Evolutionary conservation across 2,113 vertebrate species (phyloP), one percentile per base, ranked within the genome.

Genomic region (Tupaia tana): DNA sequence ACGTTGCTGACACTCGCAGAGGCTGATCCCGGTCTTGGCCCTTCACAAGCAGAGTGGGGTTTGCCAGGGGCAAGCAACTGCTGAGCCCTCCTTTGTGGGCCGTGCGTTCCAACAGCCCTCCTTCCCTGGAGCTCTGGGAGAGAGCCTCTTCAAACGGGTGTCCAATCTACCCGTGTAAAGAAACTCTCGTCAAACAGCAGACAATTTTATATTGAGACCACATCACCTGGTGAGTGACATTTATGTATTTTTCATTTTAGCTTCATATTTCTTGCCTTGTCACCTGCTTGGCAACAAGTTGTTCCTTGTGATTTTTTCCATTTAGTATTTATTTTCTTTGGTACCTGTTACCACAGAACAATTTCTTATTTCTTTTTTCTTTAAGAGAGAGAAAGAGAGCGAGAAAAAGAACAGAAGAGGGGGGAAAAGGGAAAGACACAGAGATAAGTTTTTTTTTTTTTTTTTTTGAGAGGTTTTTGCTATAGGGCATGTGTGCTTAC

Each of bases 311-410:
- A 93, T 90, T 90, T 93, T 88, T 85, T 85, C 86, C 83, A 85
- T 59, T 94, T 78, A 82, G 34, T 69, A 56, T 91, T 96, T 92
- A 71, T 83, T 93, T 92, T 93, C 43, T 64, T 63, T 43, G 82
- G 31, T 81, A 94, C 56, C 7, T 16, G 34, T 87, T 96, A 78
- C 93, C 96, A 89, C 70, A 91, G 79, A 89, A 97, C 86, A 89
- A 96, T 54, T 82, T 92, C 73, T 96, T 92, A 93, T 70, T 43
- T 43, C 43, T 43, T 43, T 43, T 43, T 43, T 43, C 43, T 43
- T 43, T 43, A 43, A 43, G 43, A 43, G 43, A 43, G 43, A 43
- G 43, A n/a, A n/a, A 43, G 43, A 3, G 43, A 43, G 43, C 43
- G 43, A 43, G 43, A 43, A 43, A 43, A 43, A 43, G 6, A 43